phyloP scores from a whole-genome alignment of 2,797 vertebrate species.

The Enteromius argenteus region DNA sequence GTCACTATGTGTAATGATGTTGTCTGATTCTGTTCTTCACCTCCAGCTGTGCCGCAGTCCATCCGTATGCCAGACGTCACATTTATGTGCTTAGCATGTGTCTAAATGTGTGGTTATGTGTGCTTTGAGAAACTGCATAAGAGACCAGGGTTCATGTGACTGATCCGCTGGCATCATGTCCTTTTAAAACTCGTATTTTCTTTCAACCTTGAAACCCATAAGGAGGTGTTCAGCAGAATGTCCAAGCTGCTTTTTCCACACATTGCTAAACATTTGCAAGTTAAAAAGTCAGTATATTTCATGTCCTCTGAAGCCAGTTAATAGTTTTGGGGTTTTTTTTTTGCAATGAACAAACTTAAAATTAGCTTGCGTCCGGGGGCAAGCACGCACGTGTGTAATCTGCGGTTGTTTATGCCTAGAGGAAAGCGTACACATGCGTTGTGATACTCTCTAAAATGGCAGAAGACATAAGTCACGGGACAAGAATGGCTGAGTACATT shows the following conservation, averaged over 20 bases:
- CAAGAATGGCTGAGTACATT: no score
- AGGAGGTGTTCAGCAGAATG: neutral
- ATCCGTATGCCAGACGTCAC: slow-evolving; percentile 12
- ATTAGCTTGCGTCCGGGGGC: neutral
- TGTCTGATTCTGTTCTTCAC: slow-evolving; percentile 26
- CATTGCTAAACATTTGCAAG: neutral
- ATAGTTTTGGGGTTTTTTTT: neutral
- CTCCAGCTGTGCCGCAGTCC: slow-evolving; percentile 23
- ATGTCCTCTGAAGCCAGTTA: neutral
- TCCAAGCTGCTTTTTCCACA: neutral
- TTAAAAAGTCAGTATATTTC: neutral
- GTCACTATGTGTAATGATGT: neutral
- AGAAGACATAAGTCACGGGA: no score
- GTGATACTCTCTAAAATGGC: no score
- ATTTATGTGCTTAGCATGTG: slow-evolving; percentile 50
- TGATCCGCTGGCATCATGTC: neutral
- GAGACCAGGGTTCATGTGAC: neutral
- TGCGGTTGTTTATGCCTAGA: no score
- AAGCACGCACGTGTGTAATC: no score
- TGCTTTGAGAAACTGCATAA: slow-evolving; percentile 30
- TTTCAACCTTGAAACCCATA: neutral
- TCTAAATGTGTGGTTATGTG: slow-evolving; percentile 30
- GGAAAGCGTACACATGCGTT: no score
- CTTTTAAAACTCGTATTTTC: neutral
- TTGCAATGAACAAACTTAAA: neutral